Conservation (phyloP, 2,113 vertebrate species). For the Oncorhynchus masou region DNA sequence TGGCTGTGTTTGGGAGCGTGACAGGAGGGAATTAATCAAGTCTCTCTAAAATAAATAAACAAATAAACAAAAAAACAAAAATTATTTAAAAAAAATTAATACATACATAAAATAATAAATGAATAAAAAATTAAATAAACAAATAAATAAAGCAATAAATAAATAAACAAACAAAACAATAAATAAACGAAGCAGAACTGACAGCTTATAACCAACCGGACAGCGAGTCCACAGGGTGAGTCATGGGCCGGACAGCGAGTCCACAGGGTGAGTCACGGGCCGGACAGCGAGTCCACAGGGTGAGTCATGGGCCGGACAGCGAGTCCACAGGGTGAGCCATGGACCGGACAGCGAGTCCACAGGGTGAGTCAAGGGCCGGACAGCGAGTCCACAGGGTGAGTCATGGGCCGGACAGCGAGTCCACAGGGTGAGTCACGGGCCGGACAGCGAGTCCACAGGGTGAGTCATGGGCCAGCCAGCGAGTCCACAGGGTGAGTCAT, state of each 20-base stretch:
- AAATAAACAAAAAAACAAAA: background rate
- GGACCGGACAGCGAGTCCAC: background rate
- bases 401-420: background rate
- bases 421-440: background rate
- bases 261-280: conserved; percentile 6
- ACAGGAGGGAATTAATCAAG: background rate
- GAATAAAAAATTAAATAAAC: background rate
- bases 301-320: background rate
- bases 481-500: conserved; percentile 3
- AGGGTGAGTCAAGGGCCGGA: background rate
- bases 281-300: background rate
- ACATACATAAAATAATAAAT: background rate
- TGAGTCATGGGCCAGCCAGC: background rate
- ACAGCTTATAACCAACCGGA: conserved; percentile 29
- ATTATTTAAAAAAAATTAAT: too few species aligned
- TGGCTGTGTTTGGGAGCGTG: background rate
- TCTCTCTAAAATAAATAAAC: conserved; percentile 1
- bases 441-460: background rate
- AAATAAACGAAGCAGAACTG: conserved; percentile 24
- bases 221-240: background rate
- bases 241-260: background rate
- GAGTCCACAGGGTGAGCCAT: background rate
- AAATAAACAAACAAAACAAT: too few species aligned
- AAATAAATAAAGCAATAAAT: background rate
- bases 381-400: background rate